Percentiles rank a stretch among this genome's conserved stretches.
Evolutionary conservation across 2,113 vertebrate species (phyloP).

Genomic region (Chamaetylas fuelleborni): DNA sequence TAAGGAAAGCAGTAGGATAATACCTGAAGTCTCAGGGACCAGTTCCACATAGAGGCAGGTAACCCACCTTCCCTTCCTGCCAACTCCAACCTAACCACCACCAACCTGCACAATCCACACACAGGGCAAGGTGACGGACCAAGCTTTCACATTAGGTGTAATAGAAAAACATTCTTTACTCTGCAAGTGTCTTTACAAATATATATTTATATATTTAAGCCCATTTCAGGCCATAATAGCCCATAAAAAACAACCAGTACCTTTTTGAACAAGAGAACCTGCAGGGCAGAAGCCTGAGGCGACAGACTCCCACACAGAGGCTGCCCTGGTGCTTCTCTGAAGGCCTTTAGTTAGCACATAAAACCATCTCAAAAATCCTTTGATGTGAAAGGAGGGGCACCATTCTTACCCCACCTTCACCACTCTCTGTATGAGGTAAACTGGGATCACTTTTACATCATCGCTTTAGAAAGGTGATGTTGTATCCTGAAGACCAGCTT

Average conservation of each 20-base stretch:
- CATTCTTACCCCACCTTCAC: not conserved
- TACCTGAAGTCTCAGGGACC: not conserved
- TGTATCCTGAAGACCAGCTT: conserved; percentile 62
- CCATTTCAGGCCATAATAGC: conserved; percentile 66
- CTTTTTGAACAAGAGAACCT: conserved; percentile 61
- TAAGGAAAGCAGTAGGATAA: not conserved
- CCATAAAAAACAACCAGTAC: conserved; percentile 67
- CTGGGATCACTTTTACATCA: conserved; percentile 52
- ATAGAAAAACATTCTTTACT: conserved; percentile 78
- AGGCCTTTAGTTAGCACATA: conserved; percentile 57
- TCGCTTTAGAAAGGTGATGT: conserved; percentile 37
- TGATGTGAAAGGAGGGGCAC: not conserved
- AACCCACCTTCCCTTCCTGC: not conserved
- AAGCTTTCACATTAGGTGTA: conserved; percentile 51
- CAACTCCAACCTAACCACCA: not conserved
- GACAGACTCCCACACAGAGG: conserved; percentile 42
- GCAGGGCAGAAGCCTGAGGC: conserved; percentile 26
- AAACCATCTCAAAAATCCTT: conserved; percentile 26
- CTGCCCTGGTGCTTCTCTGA: conserved; percentile 56
- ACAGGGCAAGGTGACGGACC: not conserved
- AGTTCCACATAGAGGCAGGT: not conserved
- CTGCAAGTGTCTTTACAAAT: conserved; percentile 75
- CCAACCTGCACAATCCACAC: not conserved
- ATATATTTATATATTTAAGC: conserved; percentile 75
- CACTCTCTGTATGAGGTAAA: conserved; percentile 60